These are phyloP conservation scores for Cataglyphis hispanica DNA, from an alignment of 1,140 invertebrate genomes.

Conservation along the genomic window DNA sequence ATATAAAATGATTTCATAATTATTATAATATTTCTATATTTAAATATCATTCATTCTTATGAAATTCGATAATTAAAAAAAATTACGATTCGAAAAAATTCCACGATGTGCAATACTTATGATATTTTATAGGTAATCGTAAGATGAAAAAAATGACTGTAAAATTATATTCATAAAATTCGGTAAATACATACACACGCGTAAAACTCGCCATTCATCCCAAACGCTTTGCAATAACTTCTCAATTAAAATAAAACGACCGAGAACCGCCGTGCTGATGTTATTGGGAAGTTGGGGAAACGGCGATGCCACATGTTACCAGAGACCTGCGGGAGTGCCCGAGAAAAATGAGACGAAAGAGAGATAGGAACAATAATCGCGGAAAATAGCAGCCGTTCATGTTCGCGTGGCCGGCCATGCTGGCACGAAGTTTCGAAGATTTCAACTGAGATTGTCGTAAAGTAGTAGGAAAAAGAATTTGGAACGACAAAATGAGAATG, in stretches of 20 bases:
- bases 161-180: not conserved
- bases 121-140: not conserved
- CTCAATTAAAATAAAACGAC: constrained; percentile 32
- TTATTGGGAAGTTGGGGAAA: constrained; percentile 40
- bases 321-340: not conserved
- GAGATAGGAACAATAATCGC: constrained; percentile 55
- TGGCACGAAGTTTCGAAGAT: constrained; percentile 57
- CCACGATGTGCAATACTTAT: not conserved
- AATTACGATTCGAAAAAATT: not conserved
- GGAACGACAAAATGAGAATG: constrained; percentile 63
- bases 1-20: not conserved
- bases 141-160: not conserved
- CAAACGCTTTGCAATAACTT: not conserved
- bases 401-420: constrained; percentile 46
- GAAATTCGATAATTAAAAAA: constrained; percentile 16
- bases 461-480: constrained; percentile 58
- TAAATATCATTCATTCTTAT: not conserved
- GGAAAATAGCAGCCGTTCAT: constrained; percentile 55
- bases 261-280: not conserved
- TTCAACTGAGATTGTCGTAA: constrained; percentile 59
- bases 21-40: constrained; percentile 3
- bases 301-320: constrained; percentile 36
- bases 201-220: not conserved
- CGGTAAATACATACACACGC: not conserved
- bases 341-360: constrained; percentile 31